phyloP scores from a whole-genome alignment of 1,140 invertebrate species.

The Brachionus koreanus region DNA sequence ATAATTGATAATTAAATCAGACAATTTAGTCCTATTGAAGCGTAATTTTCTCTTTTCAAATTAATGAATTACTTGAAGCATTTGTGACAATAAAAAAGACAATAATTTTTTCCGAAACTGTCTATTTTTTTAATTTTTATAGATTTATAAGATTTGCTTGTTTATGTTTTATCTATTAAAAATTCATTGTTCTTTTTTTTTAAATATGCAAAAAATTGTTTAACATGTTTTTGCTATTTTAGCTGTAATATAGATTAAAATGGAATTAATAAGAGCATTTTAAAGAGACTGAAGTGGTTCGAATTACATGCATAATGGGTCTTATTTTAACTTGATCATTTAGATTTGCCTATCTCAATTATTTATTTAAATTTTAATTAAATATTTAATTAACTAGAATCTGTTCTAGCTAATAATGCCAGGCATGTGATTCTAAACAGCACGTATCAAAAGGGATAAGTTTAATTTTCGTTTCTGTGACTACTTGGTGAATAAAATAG shows the following conservation, averaged over 20 bases:
- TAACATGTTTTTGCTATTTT: no score
- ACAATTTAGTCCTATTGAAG: background rate
- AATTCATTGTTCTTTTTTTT: no score
- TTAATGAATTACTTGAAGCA: background rate
- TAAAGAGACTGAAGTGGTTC: no score
- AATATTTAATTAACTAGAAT: no score
- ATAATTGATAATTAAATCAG: background rate
- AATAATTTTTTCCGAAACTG: background rate
- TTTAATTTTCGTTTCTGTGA: background rate
- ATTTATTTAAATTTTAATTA: no score
- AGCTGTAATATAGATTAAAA: no score
- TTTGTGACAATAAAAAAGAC: background rate
- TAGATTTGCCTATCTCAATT: no score
- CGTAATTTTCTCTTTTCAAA: background rate
- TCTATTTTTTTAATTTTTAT: background rate
- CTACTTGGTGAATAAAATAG: background rate
- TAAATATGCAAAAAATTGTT: no score
- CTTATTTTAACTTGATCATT: no score
- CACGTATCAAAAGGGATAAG: background rate
- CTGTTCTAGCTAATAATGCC: background rate
- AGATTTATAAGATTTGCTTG: background rate
- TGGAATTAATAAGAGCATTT: no score
- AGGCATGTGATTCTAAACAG: background rate
- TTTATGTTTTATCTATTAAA: background rate
- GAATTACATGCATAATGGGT: no score